Conservation (phyloP, 2,113 vertebrate genomes). For the Serinus canaria region DNA sequence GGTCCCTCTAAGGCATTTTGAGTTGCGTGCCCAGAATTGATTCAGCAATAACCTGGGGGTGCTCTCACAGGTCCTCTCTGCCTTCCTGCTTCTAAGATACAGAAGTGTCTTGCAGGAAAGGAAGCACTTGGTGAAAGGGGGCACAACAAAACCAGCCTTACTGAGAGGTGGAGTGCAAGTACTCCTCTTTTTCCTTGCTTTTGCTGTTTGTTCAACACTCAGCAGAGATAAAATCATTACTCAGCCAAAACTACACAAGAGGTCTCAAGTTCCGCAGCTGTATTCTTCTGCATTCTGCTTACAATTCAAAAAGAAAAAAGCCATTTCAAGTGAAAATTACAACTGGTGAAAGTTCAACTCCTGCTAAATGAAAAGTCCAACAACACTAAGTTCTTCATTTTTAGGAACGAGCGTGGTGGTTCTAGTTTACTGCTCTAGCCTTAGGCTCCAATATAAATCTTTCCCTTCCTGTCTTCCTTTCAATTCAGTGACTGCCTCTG, state of each 20-base stretch:
- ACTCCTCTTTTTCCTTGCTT: neutral
- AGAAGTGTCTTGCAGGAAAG: neutral
- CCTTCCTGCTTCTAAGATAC: neutral
- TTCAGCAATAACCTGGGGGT: neutral
- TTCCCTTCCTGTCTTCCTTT: neutral
- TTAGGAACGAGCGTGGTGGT: neutral
- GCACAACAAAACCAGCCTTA: neutral
- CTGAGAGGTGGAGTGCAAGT: neutral
- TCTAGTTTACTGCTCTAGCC: neutral
- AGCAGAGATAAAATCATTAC: neutral
- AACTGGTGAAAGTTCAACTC: neutral
- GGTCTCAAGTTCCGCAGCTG: neutral
- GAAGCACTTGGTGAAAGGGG: neutral
- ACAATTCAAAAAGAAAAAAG: neutral
- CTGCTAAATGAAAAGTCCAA: neutral
- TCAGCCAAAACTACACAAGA: neutral
- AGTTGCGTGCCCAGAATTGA: neutral
- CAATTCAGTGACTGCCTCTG: neutral
- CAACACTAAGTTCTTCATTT: neutral
- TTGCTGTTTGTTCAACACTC: neutral
- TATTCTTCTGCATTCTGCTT: neutral
- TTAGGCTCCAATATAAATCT: slow-evolving; percentile 22
- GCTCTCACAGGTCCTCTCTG: neutral
- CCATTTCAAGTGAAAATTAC: neutral
- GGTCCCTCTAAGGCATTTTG: neutral